Conservation (phyloP, 2,888 invertebrate species). For the Drosophila testacea region DNA sequence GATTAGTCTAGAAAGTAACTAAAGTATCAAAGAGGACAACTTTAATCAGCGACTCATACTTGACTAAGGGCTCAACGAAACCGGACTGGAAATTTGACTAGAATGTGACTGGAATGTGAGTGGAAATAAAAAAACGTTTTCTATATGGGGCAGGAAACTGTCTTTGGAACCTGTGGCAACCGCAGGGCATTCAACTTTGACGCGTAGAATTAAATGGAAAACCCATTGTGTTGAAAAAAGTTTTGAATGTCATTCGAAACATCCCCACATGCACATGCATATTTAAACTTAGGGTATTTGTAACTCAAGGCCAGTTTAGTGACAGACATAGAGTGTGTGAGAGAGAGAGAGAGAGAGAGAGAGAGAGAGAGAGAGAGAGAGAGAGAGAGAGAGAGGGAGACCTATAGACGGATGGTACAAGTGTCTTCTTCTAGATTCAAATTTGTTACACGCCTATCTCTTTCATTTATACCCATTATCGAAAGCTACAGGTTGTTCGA, state of each 20-base stretch:
- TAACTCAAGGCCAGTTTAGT: slow-evolving; percentile 42
- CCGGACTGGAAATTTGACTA: background rate
- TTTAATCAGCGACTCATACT: slow-evolving; percentile 19
- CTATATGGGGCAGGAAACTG: background rate
- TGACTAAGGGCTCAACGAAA: slow-evolving; percentile 5
- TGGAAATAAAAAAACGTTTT: background rate
- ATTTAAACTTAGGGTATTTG: slow-evolving; percentile 7
- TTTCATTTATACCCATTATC: background rate
- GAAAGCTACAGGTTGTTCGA: slow-evolving; percentile 5
- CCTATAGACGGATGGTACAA: too few species aligned
- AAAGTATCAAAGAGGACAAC: slow-evolving; percentile 2
- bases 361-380: background rate
- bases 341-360: background rate
- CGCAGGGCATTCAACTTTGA: slow-evolving; percentile 45
- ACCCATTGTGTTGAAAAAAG: background rate
- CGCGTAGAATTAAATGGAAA: slow-evolving; percentile 2
- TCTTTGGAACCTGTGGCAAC: background rate
- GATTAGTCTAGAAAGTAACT: slow-evolving; percentile 11
- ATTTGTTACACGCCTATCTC: background rate
- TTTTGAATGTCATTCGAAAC: slow-evolving; percentile 20
- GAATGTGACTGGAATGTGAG: slow-evolving; percentile 2
- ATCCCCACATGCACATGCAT: background rate
- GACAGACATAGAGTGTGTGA: background rate
- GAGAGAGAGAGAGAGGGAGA: background rate
- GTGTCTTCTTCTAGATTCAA: slow-evolving; percentile 4